Conservation (phyloP, 2,113 vertebrate species). For the Xyliphius kryptos region DNA sequence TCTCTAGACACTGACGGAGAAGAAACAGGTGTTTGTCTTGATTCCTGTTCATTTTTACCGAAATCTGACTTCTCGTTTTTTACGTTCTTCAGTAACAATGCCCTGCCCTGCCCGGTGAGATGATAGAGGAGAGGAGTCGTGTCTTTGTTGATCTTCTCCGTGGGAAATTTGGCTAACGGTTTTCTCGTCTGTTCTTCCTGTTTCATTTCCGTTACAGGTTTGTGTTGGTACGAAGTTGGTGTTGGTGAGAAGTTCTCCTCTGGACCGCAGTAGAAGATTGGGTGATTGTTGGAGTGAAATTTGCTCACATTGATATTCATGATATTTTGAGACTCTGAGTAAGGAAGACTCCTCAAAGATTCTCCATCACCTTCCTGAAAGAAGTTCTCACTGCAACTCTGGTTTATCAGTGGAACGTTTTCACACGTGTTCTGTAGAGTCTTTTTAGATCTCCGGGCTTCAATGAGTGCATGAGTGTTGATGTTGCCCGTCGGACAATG, state of each 20-base stretch:
- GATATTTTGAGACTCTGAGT: conserved; percentile 37
- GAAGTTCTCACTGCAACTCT: no score
- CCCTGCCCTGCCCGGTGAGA: conserved; percentile 67
- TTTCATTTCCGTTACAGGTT: conserved; percentile 38
- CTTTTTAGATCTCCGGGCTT: no score
- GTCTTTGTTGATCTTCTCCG: conserved; percentile 76
- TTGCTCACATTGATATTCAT: conserved; percentile 45
- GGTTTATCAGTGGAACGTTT: no score
- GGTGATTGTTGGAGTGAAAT: conserved; percentile 44
- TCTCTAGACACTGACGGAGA: conserved; percentile 9
- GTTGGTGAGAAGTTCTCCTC: conserved; percentile 43
- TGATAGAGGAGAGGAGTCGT: conserved; percentile 82
- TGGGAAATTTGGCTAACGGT: conserved; percentile 47
- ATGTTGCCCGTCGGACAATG: no score
- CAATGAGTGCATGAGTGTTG: no score
- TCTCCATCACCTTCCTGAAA: conserved; percentile 24
- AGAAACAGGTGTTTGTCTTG: conserved; percentile 10
- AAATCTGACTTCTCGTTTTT: conserved; percentile 40
- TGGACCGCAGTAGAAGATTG: conserved; percentile 59
- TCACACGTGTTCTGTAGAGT: no score
- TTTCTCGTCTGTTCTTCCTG: conserved; percentile 47
- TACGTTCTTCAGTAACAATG: conserved; percentile 29
- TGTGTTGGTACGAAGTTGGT: conserved; percentile 9
- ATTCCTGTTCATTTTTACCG: conserved; percentile 31
- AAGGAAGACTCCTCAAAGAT: conserved; percentile 41